These are phyloP conservation scores for Trematomus bernacchii DNA, from an alignment of 2,797 vertebrate genomes.

Conservation along the genomic window DNA sequence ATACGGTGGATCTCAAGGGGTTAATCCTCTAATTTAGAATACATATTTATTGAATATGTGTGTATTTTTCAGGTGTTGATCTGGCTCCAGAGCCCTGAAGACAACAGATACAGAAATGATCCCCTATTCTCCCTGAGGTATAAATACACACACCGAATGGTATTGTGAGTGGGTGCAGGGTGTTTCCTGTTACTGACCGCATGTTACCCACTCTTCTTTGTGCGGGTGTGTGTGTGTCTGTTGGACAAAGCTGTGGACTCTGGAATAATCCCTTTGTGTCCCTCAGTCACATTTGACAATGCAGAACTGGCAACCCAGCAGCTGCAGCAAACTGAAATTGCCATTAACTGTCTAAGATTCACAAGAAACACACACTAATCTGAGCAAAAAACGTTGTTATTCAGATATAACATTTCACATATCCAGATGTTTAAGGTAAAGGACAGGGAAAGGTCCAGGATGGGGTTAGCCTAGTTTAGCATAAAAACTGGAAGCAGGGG, in stretches of 20 bases:
- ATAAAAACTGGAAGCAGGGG: background rate
- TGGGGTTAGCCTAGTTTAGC: background rate
- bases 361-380: background rate
- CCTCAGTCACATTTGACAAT: constrained; percentile 33
- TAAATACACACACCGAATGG: background rate
- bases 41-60: background rate
- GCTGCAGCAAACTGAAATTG: constrained; percentile 24
- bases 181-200: constrained; percentile 29
- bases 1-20: background rate
- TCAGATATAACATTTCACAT: too few relatives aligned
- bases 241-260: constrained; percentile 54
- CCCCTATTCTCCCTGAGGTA: constrained; percentile 66
- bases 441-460: background rate
- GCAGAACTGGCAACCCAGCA: constrained; percentile 27
- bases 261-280: constrained; percentile 69
- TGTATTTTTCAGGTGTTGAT: constrained; percentile 56
- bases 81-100: constrained; percentile 11
- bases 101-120: constrained; percentile 56
- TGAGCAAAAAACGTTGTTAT: too few relatives aligned
- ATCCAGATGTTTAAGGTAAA: background rate
- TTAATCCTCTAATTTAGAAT: background rate
- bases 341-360: background rate
- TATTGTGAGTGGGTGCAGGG: background rate
- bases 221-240: constrained; percentile 30
- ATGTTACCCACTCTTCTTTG: constrained; percentile 37